phyloP scores from a whole-genome alignment of 2,888 invertebrate genomes.

The Drosophila glabriapex region DNA sequence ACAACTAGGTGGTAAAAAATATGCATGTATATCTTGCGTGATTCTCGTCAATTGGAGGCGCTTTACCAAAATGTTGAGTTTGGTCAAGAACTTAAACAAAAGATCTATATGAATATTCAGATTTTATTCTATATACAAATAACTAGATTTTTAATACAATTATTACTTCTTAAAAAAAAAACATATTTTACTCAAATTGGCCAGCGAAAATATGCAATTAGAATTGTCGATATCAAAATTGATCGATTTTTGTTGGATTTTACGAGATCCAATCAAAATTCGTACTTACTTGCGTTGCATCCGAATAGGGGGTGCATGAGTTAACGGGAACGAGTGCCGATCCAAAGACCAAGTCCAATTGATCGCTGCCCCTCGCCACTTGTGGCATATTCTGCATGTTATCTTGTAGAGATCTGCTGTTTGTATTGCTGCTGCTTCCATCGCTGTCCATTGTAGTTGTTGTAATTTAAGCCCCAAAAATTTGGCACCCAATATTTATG shows the following conservation, averaged over 20 bases:
- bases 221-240: background rate
- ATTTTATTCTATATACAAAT: background rate
- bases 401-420: constrained; percentile 67
- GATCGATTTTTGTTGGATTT: background rate
- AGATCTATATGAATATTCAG: background rate
- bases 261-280: background rate
- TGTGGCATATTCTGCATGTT: constrained; percentile 16
- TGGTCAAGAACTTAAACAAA: background rate
- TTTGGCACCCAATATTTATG: constrained; percentile 40
- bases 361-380: constrained; percentile 35
- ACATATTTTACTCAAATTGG: background rate
- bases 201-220: background rate
- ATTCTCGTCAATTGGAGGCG: background rate
- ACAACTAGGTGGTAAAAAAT: background rate
- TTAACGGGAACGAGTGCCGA: constrained; percentile 95
- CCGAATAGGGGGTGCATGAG: constrained; percentile 97
- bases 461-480: constrained; percentile 25
- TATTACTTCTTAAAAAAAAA: background rate
- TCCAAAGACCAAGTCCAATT: constrained; percentile 89
- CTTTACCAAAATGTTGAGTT: background rate
- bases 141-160: background rate
- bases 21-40: background rate
- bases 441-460: constrained; percentile 46
- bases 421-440: constrained; percentile 46
- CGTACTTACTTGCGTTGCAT: constrained; percentile 96